A percentile compares a stretch with the other conserved stretches of the same genome.
phyloP scores from a whole-genome alignment of 2,113 vertebrate genomes.

The Chloropsis cyanopogon region DNA sequence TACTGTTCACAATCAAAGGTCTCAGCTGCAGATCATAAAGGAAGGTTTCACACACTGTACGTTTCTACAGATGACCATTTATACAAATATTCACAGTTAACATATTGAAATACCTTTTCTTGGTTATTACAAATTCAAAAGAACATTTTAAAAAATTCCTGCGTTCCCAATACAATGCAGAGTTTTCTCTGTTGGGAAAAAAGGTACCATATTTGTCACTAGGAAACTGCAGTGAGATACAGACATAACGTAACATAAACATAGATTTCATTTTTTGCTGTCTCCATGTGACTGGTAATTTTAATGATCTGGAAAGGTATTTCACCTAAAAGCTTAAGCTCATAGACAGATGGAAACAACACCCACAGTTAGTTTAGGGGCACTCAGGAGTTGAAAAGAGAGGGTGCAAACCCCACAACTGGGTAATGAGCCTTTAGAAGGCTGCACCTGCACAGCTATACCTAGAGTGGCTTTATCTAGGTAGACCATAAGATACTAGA shows the following conservation, averaged over 20 bases:
- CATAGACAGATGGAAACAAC: not conserved
- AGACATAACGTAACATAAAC: not conserved
- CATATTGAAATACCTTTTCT: not conserved
- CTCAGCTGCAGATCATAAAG: constrained; percentile 50
- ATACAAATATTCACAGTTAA: not conserved
- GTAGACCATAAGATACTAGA: not conserved
- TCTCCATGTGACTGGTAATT: not conserved
- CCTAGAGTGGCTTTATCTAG: not conserved
- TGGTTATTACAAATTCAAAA: not conserved
- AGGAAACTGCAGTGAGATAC: not conserved
- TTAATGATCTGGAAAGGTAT: not conserved
- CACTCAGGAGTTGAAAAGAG: not conserved
- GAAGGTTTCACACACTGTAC: not conserved
- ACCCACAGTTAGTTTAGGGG: not conserved
- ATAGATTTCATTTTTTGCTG: not conserved
- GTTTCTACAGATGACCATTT: constrained; percentile 29
- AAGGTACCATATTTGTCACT: not conserved
- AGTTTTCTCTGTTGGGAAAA: not conserved
- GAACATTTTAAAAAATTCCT: not conserved
- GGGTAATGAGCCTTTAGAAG: not conserved
- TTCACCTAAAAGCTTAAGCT: not conserved
- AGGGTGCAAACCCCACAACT: not conserved
- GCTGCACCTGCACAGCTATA: not conserved
- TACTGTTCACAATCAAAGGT: constrained; percentile 60
- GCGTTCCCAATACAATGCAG: not conserved